phyloP scores from a whole-genome alignment of 2,797 vertebrate genomes.

The Eutrigla gurnardus region DNA sequence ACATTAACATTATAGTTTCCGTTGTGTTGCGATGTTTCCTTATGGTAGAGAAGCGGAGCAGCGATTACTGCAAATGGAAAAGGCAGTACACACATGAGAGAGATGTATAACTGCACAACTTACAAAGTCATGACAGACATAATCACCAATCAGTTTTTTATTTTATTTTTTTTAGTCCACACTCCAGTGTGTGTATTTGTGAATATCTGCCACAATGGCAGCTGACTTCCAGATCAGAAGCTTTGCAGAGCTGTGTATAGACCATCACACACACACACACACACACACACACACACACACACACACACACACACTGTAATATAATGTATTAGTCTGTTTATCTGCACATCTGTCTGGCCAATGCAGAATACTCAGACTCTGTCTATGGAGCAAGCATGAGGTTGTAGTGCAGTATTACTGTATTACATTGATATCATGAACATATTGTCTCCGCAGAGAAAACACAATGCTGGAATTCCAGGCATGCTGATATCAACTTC shows the following conservation, averaged over 20 bases:
- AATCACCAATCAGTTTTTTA: neutral
- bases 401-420: neutral
- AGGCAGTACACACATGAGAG: neutral
- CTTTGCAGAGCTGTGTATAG: neutral
- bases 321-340: constrained; percentile 56
- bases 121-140: neutral
- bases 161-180: neutral
- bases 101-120: neutral
- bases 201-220: neutral
- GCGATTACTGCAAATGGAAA: no score
- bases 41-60: no score
- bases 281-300: neutral
- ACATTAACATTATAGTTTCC: no score
- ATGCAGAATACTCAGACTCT: constrained; percentile 7
- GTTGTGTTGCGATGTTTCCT: no score
- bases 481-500: constrained; percentile 74
- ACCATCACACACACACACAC: neutral
- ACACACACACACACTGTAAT: neutral
- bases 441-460: constrained; percentile 28
- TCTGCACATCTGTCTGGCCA: constrained; percentile 50
- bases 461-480: constrained; percentile 76
- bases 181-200: neutral
- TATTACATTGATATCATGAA: constrained; percentile 33
- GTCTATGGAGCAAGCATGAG: constrained; percentile 9
- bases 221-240: neutral